A percentile compares a stretch with the other conserved stretches of the same genome.
phyloP scores from a whole-genome alignment of 1,140 invertebrate genomes.

The Grapholita molesta region DNA sequence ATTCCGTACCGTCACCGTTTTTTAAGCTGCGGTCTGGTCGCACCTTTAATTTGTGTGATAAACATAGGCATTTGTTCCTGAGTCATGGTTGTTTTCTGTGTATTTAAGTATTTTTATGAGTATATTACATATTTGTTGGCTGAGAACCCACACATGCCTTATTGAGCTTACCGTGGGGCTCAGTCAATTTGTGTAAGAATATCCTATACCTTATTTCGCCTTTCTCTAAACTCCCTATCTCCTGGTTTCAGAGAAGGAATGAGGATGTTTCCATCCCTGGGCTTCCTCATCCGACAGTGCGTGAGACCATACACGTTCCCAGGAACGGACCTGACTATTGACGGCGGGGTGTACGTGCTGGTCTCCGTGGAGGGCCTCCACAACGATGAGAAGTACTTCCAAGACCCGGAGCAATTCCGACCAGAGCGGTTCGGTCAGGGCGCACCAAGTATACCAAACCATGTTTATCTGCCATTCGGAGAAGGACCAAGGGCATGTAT shows the following conservation, averaged over 20 bases:
- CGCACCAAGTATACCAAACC: slow-evolving; percentile 48
- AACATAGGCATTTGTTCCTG: no score
- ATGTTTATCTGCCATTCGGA: slow-evolving; percentile 23
- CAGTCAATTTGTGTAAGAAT: no score
- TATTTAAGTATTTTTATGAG: no score
- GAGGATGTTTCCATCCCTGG: slow-evolving; percentile 46
- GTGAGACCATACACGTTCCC: slow-evolving; percentile 55
- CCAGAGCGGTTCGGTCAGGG: slow-evolving; percentile 75
- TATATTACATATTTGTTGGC: no score
- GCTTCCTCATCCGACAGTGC: slow-evolving; percentile 44
- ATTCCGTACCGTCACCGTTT: no score
- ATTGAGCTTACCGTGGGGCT: no score
- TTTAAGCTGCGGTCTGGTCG: no score
- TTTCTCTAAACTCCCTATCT: neutral
- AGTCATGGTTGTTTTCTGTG: no score
- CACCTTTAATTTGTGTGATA: no score
- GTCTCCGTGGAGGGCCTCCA: slow-evolving; percentile 63
- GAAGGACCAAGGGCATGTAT: slow-evolving; percentile 16
- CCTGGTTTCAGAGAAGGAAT: slow-evolving; percentile 56
- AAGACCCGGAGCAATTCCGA: slow-evolving; percentile 69
- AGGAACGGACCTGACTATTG: slow-evolving; percentile 41
- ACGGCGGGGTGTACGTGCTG: slow-evolving; percentile 35
- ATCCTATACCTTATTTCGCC: no score
- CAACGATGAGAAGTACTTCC: slow-evolving; percentile 69
- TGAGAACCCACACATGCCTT: no score